A percentile compares a stretch with the other conserved stretches of the same genome.
These are phyloP conservation scores for Sycophaga agraensis DNA, from an alignment of 1,140 invertebrate species.

Conservation along the genomic window DNA sequence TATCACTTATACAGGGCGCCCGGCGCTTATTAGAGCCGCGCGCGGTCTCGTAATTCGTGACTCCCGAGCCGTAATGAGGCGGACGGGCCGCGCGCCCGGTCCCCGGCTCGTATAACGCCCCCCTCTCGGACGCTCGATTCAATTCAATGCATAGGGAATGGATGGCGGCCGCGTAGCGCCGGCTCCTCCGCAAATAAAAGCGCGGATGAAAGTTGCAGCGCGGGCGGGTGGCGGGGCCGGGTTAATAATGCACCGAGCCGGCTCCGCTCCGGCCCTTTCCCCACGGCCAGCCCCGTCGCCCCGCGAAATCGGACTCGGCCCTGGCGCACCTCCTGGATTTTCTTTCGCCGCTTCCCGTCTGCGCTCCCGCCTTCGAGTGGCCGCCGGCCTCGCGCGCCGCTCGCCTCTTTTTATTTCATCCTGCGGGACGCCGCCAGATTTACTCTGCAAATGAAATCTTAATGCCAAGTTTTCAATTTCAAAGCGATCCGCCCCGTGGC, in stretches of 20 bases:
- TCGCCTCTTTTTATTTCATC: no score
- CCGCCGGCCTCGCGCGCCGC: conserved; percentile 1
- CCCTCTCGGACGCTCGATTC: conserved; percentile 35
- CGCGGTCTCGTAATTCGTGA: conserved; percentile 35
- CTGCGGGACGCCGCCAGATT: no score
- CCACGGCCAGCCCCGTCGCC: background rate
- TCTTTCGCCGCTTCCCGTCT: background rate
- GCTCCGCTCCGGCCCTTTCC: background rate
- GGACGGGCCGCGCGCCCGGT: no score
- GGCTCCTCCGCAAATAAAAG: conserved; percentile 32
- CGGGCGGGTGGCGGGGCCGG: background rate
- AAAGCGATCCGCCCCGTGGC: no score
- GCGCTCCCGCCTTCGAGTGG: background rate
- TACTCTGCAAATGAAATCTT: no score
- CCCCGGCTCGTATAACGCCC: background rate
- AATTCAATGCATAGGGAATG: conserved; percentile 54
- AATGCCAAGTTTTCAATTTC: no score
- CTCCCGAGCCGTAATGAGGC: conserved; percentile 39
- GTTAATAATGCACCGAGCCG: conserved; percentile 47
- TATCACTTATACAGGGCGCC: background rate
- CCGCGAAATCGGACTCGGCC: no score
- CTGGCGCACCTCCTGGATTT: no score
- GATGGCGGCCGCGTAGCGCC: conserved; percentile 37
- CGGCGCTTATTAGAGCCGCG: conserved; percentile 5
- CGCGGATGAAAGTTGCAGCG: background rate